Percentiles rank a stretch among this genome's conserved stretches.
phyloP scores from a whole-genome alignment of 2,797 vertebrate genomes.

The Hemitrygon akajei region DNA sequence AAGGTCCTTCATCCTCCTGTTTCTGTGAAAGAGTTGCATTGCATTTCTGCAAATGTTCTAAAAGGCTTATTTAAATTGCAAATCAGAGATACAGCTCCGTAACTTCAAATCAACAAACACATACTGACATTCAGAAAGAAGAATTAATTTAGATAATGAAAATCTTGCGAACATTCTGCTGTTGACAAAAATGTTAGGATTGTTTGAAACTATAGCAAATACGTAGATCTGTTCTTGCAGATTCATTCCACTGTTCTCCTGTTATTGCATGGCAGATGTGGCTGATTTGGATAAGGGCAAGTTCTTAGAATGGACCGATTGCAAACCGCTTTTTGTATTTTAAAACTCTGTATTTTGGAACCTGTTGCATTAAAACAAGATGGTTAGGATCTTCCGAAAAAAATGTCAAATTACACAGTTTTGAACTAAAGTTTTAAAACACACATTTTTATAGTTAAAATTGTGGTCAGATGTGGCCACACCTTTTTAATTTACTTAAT shows the following conservation, averaged over 20 bases:
- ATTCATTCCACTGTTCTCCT: background rate
- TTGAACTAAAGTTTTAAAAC: background rate
- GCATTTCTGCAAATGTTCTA: background rate
- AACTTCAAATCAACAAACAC: background rate
- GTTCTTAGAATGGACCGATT: background rate
- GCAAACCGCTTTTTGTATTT: background rate
- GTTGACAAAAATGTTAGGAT: too few species aligned
- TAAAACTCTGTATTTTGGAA: background rate
- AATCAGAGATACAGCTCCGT: background rate
- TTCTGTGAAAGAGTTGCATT: background rate
- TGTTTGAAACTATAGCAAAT: background rate
- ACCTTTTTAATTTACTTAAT: conserved; percentile 14
- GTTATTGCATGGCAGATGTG: too few species aligned
- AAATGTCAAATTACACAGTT: background rate
- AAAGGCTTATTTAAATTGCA: background rate
- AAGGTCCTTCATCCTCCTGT: background rate
- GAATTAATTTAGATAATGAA: background rate
- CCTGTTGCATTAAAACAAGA: background rate
- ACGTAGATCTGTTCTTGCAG: background rate
- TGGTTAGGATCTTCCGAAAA: background rate
- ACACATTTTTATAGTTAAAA: background rate
- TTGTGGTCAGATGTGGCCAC: background rate
- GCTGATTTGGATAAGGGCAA: background rate
- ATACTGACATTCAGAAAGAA: too few species aligned
- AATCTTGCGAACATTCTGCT: background rate